These are phyloP conservation scores for Dinoponera quadriceps DNA, from an alignment of 1,140 invertebrate genomes.

Conservation along the genomic window DNA sequence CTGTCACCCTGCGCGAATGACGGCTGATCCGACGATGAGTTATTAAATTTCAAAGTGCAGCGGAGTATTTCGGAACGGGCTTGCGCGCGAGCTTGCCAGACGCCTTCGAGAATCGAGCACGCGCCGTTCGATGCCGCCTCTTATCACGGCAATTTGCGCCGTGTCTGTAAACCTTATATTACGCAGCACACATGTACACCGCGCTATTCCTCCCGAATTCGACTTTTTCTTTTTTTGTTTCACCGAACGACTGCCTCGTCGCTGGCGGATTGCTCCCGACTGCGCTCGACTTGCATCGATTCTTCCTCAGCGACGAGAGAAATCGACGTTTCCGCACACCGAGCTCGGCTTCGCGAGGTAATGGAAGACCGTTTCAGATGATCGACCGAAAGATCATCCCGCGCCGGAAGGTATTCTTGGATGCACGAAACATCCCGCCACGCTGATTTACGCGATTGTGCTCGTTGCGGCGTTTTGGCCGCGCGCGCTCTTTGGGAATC, in stretches of 20 bases:
- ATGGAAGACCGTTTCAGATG: too few relatives aligned
- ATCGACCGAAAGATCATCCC: too few relatives aligned
- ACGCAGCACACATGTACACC: not conserved
- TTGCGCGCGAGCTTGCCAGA: slow-evolving; percentile 64
- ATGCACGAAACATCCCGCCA: not conserved
- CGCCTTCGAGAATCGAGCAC: slow-evolving; percentile 5
- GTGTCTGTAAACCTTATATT: slow-evolving; percentile 2
- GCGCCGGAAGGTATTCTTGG: not conserved
- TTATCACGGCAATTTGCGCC: not conserved
- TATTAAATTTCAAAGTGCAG: slow-evolving; percentile 67
- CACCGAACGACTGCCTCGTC: not conserved
- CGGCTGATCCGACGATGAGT: slow-evolving; percentile 52
- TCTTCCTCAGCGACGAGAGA: too few relatives aligned
- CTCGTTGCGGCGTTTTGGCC: not conserved
- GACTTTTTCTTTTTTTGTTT: not conserved
- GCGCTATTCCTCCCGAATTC: too few relatives aligned
- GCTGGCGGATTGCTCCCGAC: too few relatives aligned
- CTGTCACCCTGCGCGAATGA: slow-evolving; percentile 10
- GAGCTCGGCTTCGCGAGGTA: too few relatives aligned
- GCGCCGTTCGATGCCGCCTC: not conserved
- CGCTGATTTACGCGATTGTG: slow-evolving; percentile 16
- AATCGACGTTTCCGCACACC: too few relatives aligned
- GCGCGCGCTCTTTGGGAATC: not conserved
- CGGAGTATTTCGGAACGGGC: slow-evolving; percentile 44
- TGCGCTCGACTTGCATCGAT: too few relatives aligned